phyloP scores from a whole-genome alignment of 1,140 invertebrate genomes.

The Ostrea denselamellosa region DNA sequence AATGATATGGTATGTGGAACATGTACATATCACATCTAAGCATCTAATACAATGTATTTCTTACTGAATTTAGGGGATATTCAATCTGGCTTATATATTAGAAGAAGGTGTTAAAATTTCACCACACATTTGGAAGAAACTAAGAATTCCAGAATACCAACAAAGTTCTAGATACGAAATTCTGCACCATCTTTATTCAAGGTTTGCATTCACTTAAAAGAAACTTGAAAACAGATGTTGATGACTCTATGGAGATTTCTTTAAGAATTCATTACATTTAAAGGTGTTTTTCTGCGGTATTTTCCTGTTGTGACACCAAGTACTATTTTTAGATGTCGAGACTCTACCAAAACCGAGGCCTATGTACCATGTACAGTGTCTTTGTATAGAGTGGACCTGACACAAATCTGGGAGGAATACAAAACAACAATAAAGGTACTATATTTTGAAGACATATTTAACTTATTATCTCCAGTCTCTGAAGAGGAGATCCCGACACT shows the following conservation, averaged over 20 bases:
- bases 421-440: neutral
- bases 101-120: conserved; percentile 7
- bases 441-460: neutral
- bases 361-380: conserved; percentile 69
- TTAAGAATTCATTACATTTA: neutral
- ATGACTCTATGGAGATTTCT: no score
- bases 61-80: neutral
- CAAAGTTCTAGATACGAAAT: neutral
- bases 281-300: neutral
- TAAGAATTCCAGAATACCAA: neutral
- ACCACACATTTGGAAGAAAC: neutral
- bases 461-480: neutral
- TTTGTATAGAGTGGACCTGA: conserved; percentile 53
- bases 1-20: no score
- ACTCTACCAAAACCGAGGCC: conserved; percentile 68
- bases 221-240: neutral
- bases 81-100: neutral
- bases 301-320: neutral
- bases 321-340: conserved; percentile 63
- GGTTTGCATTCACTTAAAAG: neutral
- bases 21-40: no score
- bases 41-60: no score
- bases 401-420: neutral
- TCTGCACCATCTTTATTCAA: neutral
- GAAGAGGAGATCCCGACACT: neutral